Conservation (phyloP, 2,113 vertebrate genomes). For the Hippoglossus stenolepis region DNA sequence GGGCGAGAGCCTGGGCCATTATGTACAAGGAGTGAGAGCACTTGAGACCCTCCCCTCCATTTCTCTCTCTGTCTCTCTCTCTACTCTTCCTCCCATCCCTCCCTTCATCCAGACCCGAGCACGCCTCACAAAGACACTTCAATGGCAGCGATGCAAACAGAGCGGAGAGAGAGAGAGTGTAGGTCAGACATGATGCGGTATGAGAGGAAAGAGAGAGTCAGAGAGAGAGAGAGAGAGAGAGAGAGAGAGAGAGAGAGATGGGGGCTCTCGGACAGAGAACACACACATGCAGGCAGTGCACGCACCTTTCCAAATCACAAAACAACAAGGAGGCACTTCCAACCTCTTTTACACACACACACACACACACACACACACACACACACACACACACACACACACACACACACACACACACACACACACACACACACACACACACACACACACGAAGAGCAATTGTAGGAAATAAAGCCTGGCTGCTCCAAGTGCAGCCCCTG, state of each 20-base stretch:
- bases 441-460: conserved; percentile 57
- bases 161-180: conserved; percentile 33
- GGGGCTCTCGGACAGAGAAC: conserved; percentile 29
- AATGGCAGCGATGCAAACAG: conserved; percentile 78
- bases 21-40: conserved; percentile 92
- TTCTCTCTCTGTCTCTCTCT: conserved; percentile 45
- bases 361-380: conserved; percentile 6
- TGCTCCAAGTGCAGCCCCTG: conserved; percentile 50
- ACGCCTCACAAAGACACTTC: conserved; percentile 88
- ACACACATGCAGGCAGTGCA: conserved; percentile 27
- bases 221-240: neutral
- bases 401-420: conserved; percentile 19
- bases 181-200: conserved; percentile 50
- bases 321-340: conserved; percentile 59
- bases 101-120: conserved; percentile 77
- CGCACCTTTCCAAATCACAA: conserved; percentile 42
- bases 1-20: conserved; percentile 93
- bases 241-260: conserved; percentile 41
- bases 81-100: conserved; percentile 46
- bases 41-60: conserved; percentile 85
- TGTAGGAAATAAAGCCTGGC: conserved; percentile 54
- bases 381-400: conserved; percentile 13
- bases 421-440: conserved; percentile 5
- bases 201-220: conserved; percentile 25
- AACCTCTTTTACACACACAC: conserved; percentile 37